Evolutionary conservation across 2,888 invertebrate species (phyloP).

Genomic region (Formica aserva): DNA sequence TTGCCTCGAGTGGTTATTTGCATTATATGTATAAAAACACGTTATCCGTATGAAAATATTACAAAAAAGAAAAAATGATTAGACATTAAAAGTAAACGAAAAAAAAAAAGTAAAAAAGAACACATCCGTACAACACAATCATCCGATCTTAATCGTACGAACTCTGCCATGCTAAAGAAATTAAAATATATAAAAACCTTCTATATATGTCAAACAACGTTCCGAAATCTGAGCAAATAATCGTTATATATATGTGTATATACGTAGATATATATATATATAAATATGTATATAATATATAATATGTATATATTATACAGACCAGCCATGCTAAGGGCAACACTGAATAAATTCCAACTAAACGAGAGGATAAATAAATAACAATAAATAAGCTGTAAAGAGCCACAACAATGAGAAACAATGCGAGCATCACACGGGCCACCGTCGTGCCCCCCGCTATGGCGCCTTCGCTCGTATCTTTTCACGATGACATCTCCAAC

Average conservation of each 20-base stretch:
- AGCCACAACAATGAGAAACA: slow-evolving; percentile 86
- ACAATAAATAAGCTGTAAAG: slow-evolving; percentile 85
- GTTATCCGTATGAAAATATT: slow-evolving; percentile 17
- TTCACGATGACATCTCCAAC: slow-evolving; percentile 22
- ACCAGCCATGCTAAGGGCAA: slow-evolving; percentile 85
- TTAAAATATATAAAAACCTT: slow-evolving; percentile 68
- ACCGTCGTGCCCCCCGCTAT: slow-evolving; percentile 80
- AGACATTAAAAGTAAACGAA: slow-evolving; percentile 35
- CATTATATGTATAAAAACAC: slow-evolving; percentile 28
- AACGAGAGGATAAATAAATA: slow-evolving; percentile 77
- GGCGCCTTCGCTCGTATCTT: slow-evolving; percentile 71
- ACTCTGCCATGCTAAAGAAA: slow-evolving; percentile 83
- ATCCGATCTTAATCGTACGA: slow-evolving; percentile 73
- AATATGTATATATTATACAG: slow-evolving; percentile 74
- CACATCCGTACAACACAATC: slow-evolving; percentile 72
- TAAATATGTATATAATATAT: slow-evolving; percentile 60
- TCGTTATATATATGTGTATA: slow-evolving; percentile 43
- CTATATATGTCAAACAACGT: slow-evolving; percentile 66
- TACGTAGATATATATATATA: slow-evolving; percentile 66
- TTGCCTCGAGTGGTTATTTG: slow-evolving; percentile 32
- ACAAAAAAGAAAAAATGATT: slow-evolving; percentile 48
- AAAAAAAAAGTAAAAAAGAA: slow-evolving; percentile 49
- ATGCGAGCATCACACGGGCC: slow-evolving; percentile 84
- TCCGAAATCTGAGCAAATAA: slow-evolving; percentile 63
- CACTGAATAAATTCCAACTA: slow-evolving; percentile 82